Evolutionary conservation across 1,140 invertebrate species (phyloP).

Genomic region (Drosophila obscura): DNA sequence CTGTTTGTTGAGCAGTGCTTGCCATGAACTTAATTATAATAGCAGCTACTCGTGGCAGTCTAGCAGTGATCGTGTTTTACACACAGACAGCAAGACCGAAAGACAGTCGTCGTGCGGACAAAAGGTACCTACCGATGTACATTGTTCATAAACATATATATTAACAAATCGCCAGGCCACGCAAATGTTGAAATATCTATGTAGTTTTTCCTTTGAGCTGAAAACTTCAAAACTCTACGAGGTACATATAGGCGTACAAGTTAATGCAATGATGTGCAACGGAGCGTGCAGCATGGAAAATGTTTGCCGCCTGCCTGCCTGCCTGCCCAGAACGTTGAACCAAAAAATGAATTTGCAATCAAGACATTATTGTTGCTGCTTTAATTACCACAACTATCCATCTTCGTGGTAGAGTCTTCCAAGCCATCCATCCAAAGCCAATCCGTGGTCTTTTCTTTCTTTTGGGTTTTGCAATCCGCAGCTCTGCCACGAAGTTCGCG

Average conservation of each 20-base stretch:
- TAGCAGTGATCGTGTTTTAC: conserved; percentile 41
- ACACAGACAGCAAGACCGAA: conserved; percentile 13
- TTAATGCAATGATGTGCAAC: conserved; percentile 70
- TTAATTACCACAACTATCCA: conserved; percentile 30
- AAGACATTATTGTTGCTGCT: conserved; percentile 41
- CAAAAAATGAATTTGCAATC: conserved; percentile 63
- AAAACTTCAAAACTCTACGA: too few relatives aligned
- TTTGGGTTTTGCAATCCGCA: conserved; percentile 25
- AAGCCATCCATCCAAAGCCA: conserved; percentile 18
- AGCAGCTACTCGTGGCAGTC: conserved; percentile 20
- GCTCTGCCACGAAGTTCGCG: conserved; percentile 39
- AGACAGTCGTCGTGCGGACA: too few relatives aligned
- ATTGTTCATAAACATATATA: conserved; percentile 6
- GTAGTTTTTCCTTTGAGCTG: conserved; percentile 22
- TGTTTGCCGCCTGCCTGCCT: conserved; percentile 27
- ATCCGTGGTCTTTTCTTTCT: conserved; percentile 13
- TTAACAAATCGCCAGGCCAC: conserved; percentile 43
- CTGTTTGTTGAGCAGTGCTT: background rate
- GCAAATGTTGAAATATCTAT: conserved; percentile 51
- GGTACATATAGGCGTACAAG: conserved; percentile 47
- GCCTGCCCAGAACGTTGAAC: conserved; percentile 62
- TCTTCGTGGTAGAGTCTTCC: too few relatives aligned
- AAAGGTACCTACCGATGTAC: too few relatives aligned
- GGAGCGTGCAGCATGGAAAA: conserved; percentile 67
- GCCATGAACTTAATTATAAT: conserved; percentile 72